Percentiles rank a stretch among this genome's conserved stretches.
These are phyloP conservation scores for Dasypus novemcinctus DNA, from an alignment of 2,113 vertebrate genomes.

Conservation along the genomic window DNA sequence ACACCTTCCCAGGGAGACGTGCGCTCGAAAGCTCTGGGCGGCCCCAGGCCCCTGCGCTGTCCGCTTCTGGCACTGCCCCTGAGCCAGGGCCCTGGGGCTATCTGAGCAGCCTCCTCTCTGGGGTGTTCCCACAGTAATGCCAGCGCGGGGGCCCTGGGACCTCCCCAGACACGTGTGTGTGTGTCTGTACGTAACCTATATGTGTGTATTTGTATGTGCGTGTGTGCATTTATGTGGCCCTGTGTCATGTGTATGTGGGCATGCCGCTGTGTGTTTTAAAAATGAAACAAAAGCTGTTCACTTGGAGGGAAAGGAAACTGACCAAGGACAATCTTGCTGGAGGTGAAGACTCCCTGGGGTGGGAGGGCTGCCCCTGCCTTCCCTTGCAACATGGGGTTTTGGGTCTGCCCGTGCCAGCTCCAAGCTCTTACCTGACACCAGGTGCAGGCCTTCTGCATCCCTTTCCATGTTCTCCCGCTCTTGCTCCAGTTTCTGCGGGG, in stretches of 20 bases:
- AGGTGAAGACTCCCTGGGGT: not conserved
- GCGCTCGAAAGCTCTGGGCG: not conserved
- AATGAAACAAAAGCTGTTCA: not conserved
- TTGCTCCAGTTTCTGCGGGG: conserved; percentile 86
- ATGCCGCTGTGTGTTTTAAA: not conserved
- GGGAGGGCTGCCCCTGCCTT: not conserved
- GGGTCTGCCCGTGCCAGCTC: not conserved
- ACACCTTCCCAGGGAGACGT: not conserved
- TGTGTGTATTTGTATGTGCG: no score
- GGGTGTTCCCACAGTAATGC: no score
- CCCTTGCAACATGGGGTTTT: not conserved
- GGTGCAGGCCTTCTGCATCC: conserved; percentile 73
- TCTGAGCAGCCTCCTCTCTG: no score
- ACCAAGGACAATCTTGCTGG: not conserved
- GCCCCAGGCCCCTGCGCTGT: not conserved
- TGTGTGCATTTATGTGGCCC: not conserved
- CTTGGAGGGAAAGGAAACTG: not conserved
- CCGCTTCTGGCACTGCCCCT: not conserved
- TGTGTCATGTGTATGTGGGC: no score
- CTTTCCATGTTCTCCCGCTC: conserved; percentile 80
- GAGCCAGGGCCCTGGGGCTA: no score
- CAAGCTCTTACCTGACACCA: conserved; percentile 44
- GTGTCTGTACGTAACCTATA: not conserved
- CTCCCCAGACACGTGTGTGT: no score
- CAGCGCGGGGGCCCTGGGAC: no score